Evolutionary conservation across 2,113 vertebrate species (phyloP).

Genomic region (Meriones unguiculatus): DNA sequence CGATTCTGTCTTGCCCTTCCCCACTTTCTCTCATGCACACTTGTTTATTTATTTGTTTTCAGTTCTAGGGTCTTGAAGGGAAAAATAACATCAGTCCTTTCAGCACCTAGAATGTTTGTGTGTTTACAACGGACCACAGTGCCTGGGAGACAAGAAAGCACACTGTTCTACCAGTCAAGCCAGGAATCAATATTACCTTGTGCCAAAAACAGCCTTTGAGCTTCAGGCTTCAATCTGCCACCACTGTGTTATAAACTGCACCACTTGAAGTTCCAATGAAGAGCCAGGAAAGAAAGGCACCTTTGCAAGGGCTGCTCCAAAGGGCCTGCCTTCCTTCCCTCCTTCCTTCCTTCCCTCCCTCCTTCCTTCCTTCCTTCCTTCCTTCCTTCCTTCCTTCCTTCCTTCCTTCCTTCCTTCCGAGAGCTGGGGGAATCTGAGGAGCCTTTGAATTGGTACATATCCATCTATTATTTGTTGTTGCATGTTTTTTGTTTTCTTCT

Average conservation of each 20-base stretch:
- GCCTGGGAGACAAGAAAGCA: neutral
- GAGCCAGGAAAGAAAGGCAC: neutral
- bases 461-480: neutral
- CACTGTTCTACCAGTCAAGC: neutral
- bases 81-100: neutral
- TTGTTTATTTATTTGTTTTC: neutral
- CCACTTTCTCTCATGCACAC: neutral
- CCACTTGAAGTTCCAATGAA: neutral
- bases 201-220: neutral
- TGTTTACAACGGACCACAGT: neutral
- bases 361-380: neutral
- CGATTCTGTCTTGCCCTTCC: neutral
- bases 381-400: neutral
- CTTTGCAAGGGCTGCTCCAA: no score
- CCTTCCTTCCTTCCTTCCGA: neutral
- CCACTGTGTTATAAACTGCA: neutral
- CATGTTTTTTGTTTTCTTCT: neutral
- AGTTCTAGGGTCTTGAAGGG: neutral
- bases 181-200: rapidly evolving
- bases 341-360: rapidly evolving
- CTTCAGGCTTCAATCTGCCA: neutral
- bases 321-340: neutral
- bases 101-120: neutral
- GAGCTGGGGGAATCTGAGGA: neutral
- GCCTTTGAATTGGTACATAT: neutral